Evolutionary conservation across 2,888 invertebrate genomes (phyloP), one percentile per base, ranked within the genome.

Genomic region (Ecdyonurus torrentis): DNA sequence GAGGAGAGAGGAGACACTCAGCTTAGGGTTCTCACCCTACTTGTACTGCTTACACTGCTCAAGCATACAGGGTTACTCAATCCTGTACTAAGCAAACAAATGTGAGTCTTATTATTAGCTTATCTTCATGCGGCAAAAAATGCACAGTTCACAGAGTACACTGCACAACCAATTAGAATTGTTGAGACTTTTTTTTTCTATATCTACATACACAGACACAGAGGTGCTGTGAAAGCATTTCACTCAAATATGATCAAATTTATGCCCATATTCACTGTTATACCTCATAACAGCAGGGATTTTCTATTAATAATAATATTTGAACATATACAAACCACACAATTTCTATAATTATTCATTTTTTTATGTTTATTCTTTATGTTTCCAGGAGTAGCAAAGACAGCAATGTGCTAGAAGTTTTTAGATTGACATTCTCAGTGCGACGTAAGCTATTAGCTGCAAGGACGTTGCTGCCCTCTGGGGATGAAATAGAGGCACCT

Each of bases 1-100:
- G 78, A 78, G 63, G 70, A 76, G 5, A 71, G 72, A 52, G 74
- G 73, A 62, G 75, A 76, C 63, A 69, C 70, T 1, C 69, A 78
- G 37, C 69, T 81, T 37, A 79, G 80, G 64, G 71, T 73, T 2
- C 74, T 78, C 3, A 75, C 78, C 1, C 71, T 78, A 60, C 76
- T 79, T 66, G 74, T 78, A 64, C 69, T 82, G 52, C 75, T 79
- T 23, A 76, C 78, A 1, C 70, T 80, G 2, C 69, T 82, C 22
- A 79, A 79, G 68, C 80, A 81, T 65, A 76, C 78, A n/a, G 78
- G 79, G 1, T 70, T 79, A 58, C 68, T 76, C n/a, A 69, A 72
- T 22, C 71, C 74, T 64, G 70, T 74, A 52, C 67, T 70, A 5
- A 69, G 71, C 52, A 72, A 73, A 66, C 74, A 75, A 65, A 71